These are phyloP conservation scores for Microcebus jonahi DNA, from an alignment of 2,113 vertebrate genomes.

Conservation along the genomic window DNA sequence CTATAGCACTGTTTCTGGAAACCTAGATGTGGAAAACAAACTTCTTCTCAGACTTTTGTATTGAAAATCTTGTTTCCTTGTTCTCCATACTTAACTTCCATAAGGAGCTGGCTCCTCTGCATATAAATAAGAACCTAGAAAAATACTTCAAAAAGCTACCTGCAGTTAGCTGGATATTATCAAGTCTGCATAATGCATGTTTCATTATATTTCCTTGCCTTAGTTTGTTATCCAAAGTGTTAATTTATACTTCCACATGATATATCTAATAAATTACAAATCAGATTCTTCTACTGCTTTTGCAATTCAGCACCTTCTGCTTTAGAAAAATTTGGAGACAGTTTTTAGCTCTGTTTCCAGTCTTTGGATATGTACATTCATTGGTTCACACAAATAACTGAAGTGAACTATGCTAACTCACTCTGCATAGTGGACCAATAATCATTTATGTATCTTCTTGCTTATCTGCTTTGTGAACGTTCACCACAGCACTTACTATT, in stretches of 20 bases:
- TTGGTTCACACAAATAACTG: background rate
- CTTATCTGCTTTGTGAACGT: background rate
- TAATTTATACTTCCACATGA: background rate
- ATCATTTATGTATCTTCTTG: background rate
- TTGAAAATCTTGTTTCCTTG: background rate
- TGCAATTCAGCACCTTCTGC: background rate
- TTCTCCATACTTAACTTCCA: background rate
- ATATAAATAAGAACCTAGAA: background rate
- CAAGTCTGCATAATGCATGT: background rate
- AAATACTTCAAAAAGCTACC: background rate
- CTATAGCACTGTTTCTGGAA: background rate
- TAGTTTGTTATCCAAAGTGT: background rate
- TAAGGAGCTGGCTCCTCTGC: background rate
- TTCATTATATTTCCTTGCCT: background rate
- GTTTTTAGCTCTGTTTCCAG: background rate
- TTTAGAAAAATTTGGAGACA: background rate
- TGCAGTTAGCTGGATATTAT: background rate
- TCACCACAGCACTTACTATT: background rate
- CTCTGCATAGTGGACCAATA: background rate
- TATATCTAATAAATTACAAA: background rate
- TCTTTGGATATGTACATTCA: background rate
- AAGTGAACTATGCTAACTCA: background rate
- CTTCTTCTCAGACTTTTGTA: background rate
- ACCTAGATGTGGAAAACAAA: background rate
- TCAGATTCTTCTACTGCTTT: background rate